Evolutionary conservation across 2,113 vertebrate species (phyloP), one percentile per base, ranked within the genome.

Genomic region (Petrocephalus zakoni): DNA sequence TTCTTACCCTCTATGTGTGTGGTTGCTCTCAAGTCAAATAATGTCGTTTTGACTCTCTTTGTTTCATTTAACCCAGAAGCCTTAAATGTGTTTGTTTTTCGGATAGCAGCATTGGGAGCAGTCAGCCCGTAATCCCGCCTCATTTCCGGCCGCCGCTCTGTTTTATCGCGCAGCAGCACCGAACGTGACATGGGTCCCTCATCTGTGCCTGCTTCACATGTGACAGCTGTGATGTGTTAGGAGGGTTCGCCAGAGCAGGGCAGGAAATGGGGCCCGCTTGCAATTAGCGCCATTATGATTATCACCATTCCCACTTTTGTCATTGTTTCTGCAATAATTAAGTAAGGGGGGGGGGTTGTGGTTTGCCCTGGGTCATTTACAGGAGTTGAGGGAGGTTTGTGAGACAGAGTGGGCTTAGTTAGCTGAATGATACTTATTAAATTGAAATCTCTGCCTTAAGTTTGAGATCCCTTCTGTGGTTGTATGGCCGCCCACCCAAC

Each of bases 21-120:
- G 92, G 92, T 90, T 91, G 88, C 91, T 93, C 88, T 92, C 90
- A 25, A 92, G 92, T 90, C 90, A 93, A 93, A 93, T 90, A 87
- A 92, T 94, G 94, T 95, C 93, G 92, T 91, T 93, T 93, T 93
- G 87, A 90, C 90, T 91, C 49, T 88, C 87, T 91, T 93, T 92
- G 92, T 93, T 89, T 88, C 8, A 19, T 84, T 90, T 87, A 90
- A 91, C 47, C 89, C 82, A 86, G 47, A 87, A 34, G 85, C 58
- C 88, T 53, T 86, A 89, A 89, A 86, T 19, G 61, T 90, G 87
- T 88, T 89, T 88, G 87, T 87, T 88, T 89, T 42, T 25, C 5
- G 55, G 82, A 83, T 51, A 5, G 51, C 25, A 5, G 1, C 4
- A 42, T 34, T 19, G 85, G 52, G 58, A 29, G 10, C 9, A 37